Evolutionary conservation across 2,797 vertebrate genomes (phyloP), one percentile per base, ranked within the genome.

Genomic region (Hemibagrus guttatus): DNA sequence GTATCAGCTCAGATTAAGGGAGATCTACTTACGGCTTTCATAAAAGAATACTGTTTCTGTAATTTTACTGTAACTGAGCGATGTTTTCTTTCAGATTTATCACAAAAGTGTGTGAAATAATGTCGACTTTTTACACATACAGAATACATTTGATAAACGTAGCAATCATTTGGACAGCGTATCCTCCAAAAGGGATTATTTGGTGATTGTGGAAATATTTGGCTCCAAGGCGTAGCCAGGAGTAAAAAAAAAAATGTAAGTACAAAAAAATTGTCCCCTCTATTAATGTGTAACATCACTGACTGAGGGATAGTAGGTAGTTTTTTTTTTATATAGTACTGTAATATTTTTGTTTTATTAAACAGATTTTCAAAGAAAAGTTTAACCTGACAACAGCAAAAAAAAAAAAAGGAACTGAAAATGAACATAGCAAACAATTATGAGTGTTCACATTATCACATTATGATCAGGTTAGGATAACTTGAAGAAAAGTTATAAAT

Each of bases 111-210:
- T 64, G 46, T 52, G 14, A 46, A 49, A 17, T 74, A 86, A 56
- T 69, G 3, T 26, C 46, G n/a, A 17, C 39, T 54, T 63, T 78
- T 69, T 23, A 52, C 1, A 66, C n/a, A 21, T 19, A 49, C 61
- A 46, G 16, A 21, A 13, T 64, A 26, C 31, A 21, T 66, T 52
- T 52, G 19, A 59, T 16, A 39, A 83, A 83, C 28, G 59, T 14
- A 56, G 71, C 23, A 6, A n/a, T 89, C 54, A 16, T 69, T 42
- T 52, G 54, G 39, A 58, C 71, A 58, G 13, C 8, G 7, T 61
- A 82, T 83, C 28, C 31, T 64, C 19, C 17, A 52, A 84, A 85
- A 85, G 75, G 66, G 84, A 89, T 72, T 28, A 39, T 79, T 72
- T 54, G 46, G 85, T 68, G 56, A 83, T 19, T 39, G 26, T 58